Percentiles rank a stretch among this genome's conserved stretches.
phyloP scores from a whole-genome alignment of 2,113 vertebrate genomes.

The Paraplagusia blochii region DNA sequence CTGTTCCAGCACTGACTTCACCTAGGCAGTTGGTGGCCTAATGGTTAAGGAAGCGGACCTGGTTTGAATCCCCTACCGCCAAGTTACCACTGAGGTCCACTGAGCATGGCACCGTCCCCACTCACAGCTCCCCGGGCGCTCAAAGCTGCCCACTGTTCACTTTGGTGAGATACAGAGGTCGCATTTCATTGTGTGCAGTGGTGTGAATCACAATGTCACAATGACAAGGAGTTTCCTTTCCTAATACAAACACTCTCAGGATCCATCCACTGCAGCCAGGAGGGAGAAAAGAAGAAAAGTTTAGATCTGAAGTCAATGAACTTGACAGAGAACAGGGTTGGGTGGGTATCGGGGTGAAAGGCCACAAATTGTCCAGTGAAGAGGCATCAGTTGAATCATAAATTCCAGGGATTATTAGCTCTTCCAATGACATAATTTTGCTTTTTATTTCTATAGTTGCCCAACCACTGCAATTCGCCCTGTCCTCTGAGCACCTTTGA shows the following conservation, averaged over 20 bases:
- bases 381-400: conserved; percentile 61
- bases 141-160: no score
- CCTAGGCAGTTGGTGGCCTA: no score
- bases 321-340: conserved; percentile 29
- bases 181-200: no score
- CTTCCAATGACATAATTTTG: conserved; percentile 57
- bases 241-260: conserved; percentile 68
- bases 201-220: no score
- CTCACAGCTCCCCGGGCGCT: no score
- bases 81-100: no score
- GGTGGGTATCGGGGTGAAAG: conserved; percentile 60
- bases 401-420: conserved; percentile 66
- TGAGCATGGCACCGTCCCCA: no score
- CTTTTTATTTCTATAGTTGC: conserved; percentile 62
- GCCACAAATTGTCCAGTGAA: conserved; percentile 46
- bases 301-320: conserved; percentile 40
- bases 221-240: no score
- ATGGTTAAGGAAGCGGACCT: no score
- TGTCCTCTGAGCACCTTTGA: conserved; percentile 72
- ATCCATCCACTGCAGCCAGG: conserved; percentile 55
- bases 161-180: no score
- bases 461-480: conserved; percentile 74
- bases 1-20: conserved; percentile 72
- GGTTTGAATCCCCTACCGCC: no score
- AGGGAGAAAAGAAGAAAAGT: conserved; percentile 45